Conservation (phyloP, 2,797 vertebrate genomes). For the Chelonia mydas region DNA sequence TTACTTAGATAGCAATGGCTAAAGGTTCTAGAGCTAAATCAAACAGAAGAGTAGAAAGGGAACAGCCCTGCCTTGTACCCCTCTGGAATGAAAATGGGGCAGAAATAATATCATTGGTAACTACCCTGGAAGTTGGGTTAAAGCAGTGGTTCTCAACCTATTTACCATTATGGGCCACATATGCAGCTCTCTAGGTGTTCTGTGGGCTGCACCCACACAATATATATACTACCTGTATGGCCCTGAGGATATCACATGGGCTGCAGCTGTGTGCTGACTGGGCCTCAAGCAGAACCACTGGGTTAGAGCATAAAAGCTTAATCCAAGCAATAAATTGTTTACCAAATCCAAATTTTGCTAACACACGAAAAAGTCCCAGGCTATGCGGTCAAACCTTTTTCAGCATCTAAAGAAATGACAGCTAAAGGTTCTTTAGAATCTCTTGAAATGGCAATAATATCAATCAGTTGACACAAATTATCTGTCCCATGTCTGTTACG, state of each 20-base stretch:
- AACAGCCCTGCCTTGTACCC: neutral
- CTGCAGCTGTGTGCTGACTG: too few relatives aligned
- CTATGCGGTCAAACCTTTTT: neutral
- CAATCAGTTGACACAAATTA: too few relatives aligned
- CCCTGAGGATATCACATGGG: too few relatives aligned
- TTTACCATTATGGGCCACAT: too few relatives aligned
- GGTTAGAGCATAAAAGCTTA: neutral
- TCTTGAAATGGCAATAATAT: neutral
- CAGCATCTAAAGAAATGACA: neutral
- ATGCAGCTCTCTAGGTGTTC: too few relatives aligned
- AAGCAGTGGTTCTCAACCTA: too few relatives aligned
- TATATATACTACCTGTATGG: too few relatives aligned
- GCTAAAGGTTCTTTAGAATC: neutral
- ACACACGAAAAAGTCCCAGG: neutral
- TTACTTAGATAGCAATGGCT: neutral
- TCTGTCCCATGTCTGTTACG: too few relatives aligned
- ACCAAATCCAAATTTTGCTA: neutral
- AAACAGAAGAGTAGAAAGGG: neutral
- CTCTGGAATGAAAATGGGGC: neutral
- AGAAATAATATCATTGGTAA: neutral
- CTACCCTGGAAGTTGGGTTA: neutral
- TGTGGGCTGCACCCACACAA: too few relatives aligned
- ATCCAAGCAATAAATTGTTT: neutral
- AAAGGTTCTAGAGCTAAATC: neutral
- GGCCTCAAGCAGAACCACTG: too few relatives aligned